Evolutionary conservation across 2,888 invertebrate species (phyloP), one percentile per base, ranked within the genome.

Genomic region (Drosophila rubida): DNA sequence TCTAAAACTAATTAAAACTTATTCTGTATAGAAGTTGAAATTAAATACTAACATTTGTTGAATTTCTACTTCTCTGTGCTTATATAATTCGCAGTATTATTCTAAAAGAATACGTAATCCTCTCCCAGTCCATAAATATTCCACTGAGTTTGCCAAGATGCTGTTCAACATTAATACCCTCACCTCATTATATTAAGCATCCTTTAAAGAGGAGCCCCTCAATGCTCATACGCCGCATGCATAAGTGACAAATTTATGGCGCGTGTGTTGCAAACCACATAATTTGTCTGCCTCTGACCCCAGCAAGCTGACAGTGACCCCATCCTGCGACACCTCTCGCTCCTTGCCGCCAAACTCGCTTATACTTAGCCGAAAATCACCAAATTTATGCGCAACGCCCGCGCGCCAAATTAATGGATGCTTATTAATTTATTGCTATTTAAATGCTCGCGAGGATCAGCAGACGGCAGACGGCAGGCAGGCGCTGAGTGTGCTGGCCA

Each of bases 401-500:
- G 70, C 70, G 75, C 81, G 81, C 84, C 87, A 84, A 84, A 87
- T 84, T 87, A 84, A 84, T 84, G 84, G 85, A 85, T 78, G 80
- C 87, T 87, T 84, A 84, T 84, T 84, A 84, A 84, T 84, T 84
- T 84, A 84, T 84, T 76, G 87, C 84, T 87, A 84, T 84, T 84
- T 84, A 87, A 84, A 87, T 84, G 87, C 81, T 85, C 66, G 60
- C 66, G 75, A 79, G 84, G 81, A 83, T 71, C 54, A 42, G 58
- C 19, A 22, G 32, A 4, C 11, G 32, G 32, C 32, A 32, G 32
- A 11, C 11, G 42, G 23, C 37, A 22, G 53, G 27, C 25, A 54
- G 45, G 19, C 3, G 30, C 41, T 41, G n/a, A 8, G 14, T 11
- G 16, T 13, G 37, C 42, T 22, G n/a, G n/a, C 2, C 14, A 39